Percentiles rank a stretch among this genome's conserved stretches.
Evolutionary conservation across 2,113 vertebrate genomes (phyloP).

Genomic region (Gymnarchus niloticus): DNA sequence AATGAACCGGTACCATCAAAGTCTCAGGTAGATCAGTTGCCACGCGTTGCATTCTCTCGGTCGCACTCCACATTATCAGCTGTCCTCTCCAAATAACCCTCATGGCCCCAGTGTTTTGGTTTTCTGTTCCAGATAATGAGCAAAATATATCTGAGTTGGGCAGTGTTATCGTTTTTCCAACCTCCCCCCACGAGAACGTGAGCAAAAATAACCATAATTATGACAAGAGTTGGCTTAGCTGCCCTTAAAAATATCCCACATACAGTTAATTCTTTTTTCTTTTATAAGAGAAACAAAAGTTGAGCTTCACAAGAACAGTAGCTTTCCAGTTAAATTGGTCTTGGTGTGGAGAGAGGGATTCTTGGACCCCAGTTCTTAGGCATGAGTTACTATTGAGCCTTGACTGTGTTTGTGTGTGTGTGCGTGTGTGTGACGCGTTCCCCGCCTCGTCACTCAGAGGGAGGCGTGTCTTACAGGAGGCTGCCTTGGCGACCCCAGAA

Average conservation of each 20-base stretch:
- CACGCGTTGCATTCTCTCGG: neutral
- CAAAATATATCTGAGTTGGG: neutral
- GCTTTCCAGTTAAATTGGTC: neutral
- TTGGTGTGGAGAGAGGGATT: neutral
- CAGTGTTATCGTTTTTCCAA: neutral
- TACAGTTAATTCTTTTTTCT: neutral
- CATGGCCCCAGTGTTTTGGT: neutral
- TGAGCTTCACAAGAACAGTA: neutral
- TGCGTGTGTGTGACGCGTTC: neutral
- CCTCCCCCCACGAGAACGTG: neutral
- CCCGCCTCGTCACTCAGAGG: neutral
- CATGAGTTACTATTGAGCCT: neutral
- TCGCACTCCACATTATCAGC: neutral
- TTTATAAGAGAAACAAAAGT: neutral
- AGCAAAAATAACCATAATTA: neutral
- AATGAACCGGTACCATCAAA: conserved; percentile 67
- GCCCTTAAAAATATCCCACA: neutral
- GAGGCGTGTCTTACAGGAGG: conserved; percentile 46
- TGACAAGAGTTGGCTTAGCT: neutral
- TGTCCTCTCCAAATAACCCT: neutral
- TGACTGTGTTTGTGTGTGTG: neutral
- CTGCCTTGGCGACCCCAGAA: conserved; percentile 46
- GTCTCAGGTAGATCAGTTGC: conserved; percentile 63
- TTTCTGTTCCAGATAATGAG: neutral
- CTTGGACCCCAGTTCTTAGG: neutral